Base-by-base conservation (phyloP, 2,797 vertebrate species). In the Ciconia nigra region DNA sequence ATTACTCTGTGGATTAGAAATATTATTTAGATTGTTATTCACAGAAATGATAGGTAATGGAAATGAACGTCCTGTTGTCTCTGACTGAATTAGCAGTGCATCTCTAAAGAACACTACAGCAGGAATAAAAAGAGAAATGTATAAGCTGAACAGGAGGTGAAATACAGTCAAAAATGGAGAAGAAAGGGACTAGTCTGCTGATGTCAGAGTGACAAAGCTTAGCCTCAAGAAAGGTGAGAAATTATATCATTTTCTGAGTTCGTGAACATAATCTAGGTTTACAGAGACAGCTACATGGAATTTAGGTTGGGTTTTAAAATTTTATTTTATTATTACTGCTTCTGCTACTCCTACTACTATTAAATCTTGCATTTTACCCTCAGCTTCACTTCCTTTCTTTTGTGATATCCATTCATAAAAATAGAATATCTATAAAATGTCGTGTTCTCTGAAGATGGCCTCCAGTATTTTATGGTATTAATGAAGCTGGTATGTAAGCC, bases 1-100 rank as follows among this genome's bases (percentile, higher is more conserved):
- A 82, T 80, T 96, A 89, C 78, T 91, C 83, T 85, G 93, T 81
- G 65, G 65, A 72, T 96, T 96, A 93, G 63, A 96, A 94, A 88
- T 88, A 83, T 52, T 82, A 63, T 58, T 77, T 82, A 89, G 78
- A 42, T 52, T 61, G 84, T 66, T 90, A 55, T 90, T 89, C 14
- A 66, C 63, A 80, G 83, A 71, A 90, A 37, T 79, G 25, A 31
- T 73, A 37, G 51, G 52, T 63, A 52, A 41, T 42, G 67, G 51
- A 55, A 90, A 31, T 54, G 69, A 81, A 71, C 2, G 3, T 59
- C 62, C 26, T 76, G 33, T 76, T 84, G 41, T 87, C 44, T 87
- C 37, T 70, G 83, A 25, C 77, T 77, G 74, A 66, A 71, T 89
- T 96, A 47, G 12, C 41, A 20, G 10, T 19, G 19, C 54, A 25